Percentiles rank a stretch among this genome's conserved stretches.
Conservation (phyloP, 2,113 vertebrate species). For the Dipodomys spectabilis region DNA sequence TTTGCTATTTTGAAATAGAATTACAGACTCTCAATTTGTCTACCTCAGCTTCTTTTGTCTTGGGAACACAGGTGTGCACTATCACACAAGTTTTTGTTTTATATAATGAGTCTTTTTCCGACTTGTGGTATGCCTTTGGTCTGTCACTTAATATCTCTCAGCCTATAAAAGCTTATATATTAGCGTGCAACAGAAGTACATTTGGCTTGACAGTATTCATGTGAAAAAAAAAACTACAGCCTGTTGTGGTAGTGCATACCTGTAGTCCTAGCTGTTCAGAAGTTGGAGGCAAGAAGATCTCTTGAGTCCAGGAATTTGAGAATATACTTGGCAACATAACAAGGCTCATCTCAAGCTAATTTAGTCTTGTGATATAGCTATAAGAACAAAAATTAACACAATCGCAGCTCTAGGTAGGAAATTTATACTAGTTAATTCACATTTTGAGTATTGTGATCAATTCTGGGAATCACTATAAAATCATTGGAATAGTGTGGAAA, state of each 20-base stretch:
- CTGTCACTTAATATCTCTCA: not conserved
- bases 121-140: not conserved
- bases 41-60: too few species aligned
- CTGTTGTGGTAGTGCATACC: not conserved
- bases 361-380: not conserved
- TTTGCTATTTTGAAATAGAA: too few species aligned
- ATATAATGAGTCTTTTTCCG: not conserved
- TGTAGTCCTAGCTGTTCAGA: not conserved
- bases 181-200: not conserved
- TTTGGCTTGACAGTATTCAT: slow-evolving; percentile 6
- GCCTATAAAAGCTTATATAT: not conserved
- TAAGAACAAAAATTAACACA: not conserved
- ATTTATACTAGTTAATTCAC: not conserved
- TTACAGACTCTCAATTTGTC: too few species aligned
- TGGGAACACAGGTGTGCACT: too few species aligned
- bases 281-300: not conserved
- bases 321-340: not conserved
- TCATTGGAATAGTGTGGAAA: not conserved
- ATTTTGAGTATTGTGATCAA: not conserved
- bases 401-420: not conserved
- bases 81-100: not conserved
- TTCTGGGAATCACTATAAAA: not conserved
- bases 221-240: not conserved
- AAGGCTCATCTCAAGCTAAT: not conserved
- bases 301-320: not conserved